Conservation (phyloP, 2,888 invertebrate genomes). For the Acrocera orbiculus region DNA sequence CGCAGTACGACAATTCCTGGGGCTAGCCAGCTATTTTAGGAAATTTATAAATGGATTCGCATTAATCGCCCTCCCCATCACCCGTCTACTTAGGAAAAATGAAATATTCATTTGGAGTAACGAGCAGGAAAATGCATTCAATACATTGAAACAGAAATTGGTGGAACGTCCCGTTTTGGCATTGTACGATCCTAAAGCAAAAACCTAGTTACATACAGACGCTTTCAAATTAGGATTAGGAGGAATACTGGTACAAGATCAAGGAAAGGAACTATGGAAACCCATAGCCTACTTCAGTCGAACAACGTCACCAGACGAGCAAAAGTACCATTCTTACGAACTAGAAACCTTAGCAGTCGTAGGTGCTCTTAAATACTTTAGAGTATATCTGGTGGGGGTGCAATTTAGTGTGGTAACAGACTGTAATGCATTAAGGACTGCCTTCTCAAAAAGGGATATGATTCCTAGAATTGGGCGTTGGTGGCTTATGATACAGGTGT, state of each 20-base stretch:
- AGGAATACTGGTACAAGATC: neutral
- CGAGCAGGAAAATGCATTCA: neutral
- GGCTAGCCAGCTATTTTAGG: too few species aligned
- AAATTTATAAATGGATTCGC: too few species aligned
- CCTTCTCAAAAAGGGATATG: neutral
- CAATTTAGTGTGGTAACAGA: neutral
- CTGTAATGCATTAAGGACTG: neutral
- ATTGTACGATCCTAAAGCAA: conserved; percentile 8
- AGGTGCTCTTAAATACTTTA: neutral
- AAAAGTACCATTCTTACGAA: neutral
- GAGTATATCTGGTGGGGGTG: neutral
- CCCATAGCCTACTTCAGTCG: conserved; percentile 10
- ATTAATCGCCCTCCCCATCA: too few species aligned
- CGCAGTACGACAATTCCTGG: too few species aligned
- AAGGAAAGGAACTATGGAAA: neutral
- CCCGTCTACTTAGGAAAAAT: conserved; percentile 6
- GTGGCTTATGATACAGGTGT: conserved; percentile 18
- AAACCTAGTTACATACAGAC: neutral
- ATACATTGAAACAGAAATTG: conserved; percentile 3
- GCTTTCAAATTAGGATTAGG: neutral
- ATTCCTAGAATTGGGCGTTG: neutral
- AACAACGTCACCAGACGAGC: neutral
- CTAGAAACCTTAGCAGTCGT: neutral
- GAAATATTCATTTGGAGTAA: conserved; percentile 1
- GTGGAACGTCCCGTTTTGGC: conserved; percentile 11